Evolutionary conservation across 2,797 vertebrate genomes (phyloP).

Genomic region (Pyrrhura leucotis): DNA sequence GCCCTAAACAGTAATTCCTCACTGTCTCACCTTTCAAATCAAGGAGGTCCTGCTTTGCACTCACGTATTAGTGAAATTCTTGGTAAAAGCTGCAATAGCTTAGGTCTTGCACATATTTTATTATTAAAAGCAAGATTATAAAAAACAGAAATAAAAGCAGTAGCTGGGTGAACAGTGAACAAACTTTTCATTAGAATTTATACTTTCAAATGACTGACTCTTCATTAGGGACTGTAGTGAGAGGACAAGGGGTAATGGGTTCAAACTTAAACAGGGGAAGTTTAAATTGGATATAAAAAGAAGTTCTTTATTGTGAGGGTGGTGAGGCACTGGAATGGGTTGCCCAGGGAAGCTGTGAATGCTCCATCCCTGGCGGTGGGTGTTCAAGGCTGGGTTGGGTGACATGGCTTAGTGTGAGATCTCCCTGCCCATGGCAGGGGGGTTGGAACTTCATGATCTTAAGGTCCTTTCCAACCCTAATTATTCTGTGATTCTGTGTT

Average conservation of each 20-base stretch:
- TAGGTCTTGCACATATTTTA: background rate
- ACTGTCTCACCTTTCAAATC: background rate
- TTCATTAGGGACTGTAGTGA: too few relatives aligned
- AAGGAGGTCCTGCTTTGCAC: background rate
- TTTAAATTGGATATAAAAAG: too few relatives aligned
- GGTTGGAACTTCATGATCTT: background rate
- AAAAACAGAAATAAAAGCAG: background rate
- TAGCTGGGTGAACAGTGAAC: background rate
- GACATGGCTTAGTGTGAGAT: background rate
- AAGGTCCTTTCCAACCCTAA: background rate
- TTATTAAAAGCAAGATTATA: background rate
- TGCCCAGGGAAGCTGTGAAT: too few relatives aligned
- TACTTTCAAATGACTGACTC: background rate
- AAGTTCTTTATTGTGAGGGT: too few relatives aligned
- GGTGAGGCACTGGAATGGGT: too few relatives aligned
- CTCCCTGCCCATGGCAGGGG: background rate
- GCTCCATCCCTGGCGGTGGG: too few relatives aligned
- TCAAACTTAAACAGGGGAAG: too few relatives aligned
- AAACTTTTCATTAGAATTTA: background rate
- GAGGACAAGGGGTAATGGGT: too few relatives aligned
- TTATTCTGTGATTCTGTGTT: background rate
- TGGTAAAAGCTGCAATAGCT: background rate
- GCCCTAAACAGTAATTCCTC: background rate
- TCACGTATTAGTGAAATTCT: accelerated
- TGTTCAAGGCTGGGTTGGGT: too few relatives aligned